Conservation (phyloP, 2,888 invertebrate species). For the Caenorhabditis auriculariae region DNA sequence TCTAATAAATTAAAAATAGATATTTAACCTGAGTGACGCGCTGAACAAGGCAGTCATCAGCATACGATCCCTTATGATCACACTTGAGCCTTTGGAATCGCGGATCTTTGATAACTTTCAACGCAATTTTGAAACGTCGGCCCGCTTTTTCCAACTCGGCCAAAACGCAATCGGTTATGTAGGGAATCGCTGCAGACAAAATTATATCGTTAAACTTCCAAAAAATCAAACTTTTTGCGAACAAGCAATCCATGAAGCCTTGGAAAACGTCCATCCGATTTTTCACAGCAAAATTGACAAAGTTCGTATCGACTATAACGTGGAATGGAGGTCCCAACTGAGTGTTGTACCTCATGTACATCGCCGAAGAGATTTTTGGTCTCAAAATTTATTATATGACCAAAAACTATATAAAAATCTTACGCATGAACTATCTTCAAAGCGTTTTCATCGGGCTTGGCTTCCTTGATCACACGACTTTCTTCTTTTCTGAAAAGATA, state of each 20-base stretch:
- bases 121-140: constrained; percentile 87
- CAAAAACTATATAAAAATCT: constrained; percentile 15
- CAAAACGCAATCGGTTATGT: constrained; percentile 95
- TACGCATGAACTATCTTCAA: constrained; percentile 58
- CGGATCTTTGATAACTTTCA: constrained; percentile 81
- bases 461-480: constrained; percentile 50
- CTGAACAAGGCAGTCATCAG: constrained; percentile 96
- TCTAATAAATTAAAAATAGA: constrained; percentile 6
- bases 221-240: constrained; percentile 78
- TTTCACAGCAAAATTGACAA: constrained; percentile 96
- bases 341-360: constrained; percentile 96
- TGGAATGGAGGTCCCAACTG: constrained; percentile 98
- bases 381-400: constrained; percentile 24
- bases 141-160: constrained; percentile 97
- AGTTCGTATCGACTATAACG: constrained; percentile 93
- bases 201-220: not conserved
- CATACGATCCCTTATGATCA: constrained; percentile 95
- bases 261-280: constrained; percentile 94
- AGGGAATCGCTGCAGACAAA: constrained; percentile 78
- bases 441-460: constrained; percentile 59
- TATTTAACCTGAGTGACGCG: constrained; percentile 78
- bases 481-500: constrained; percentile 57
- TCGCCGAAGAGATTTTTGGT: constrained; percentile 73
- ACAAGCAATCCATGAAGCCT: constrained; percentile 98
- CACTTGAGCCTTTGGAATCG: constrained; percentile 89